phyloP scores from a whole-genome alignment of 92 coral and sea anemone genomes.

The Porites rus region DNA sequence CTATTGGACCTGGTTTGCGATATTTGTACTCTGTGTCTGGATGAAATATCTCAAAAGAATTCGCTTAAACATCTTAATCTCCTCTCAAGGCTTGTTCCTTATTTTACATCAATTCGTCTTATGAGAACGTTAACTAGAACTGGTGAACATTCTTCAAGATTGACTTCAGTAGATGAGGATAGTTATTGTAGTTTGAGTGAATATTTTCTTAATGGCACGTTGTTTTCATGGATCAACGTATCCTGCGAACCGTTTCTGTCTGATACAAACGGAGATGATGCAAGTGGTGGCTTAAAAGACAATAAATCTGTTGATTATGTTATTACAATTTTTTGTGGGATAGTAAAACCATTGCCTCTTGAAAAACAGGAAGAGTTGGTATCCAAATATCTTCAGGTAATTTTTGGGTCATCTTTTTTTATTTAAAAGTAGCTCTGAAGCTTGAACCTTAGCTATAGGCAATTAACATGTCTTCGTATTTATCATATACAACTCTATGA shows the following conservation, averaged over 20 bases:
- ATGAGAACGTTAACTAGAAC: slow-evolving; percentile 50
- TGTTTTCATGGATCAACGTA: slow-evolving; percentile 59
- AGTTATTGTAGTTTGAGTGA: slow-evolving; percentile 31
- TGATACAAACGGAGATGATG: slow-evolving; percentile 7
- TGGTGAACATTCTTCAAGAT: neutral
- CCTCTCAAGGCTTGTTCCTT: slow-evolving; percentile 70
- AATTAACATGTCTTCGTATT: no score
- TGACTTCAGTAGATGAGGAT: neutral
- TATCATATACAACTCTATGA: no score
- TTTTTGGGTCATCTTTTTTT: neutral
- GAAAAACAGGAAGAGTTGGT: slow-evolving; percentile 57
- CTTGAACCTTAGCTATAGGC: no score
- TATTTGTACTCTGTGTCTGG: slow-evolving; percentile 59
- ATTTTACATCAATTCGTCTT: slow-evolving; percentile 70
- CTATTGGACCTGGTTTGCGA: slow-evolving; percentile 70
- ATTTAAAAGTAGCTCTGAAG: no score
- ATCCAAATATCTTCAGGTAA: slow-evolving; percentile 42
- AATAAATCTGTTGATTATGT: slow-evolving; percentile 44
- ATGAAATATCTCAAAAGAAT: slow-evolving; percentile 39
- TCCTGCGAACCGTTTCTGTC: neutral
- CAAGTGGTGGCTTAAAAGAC: slow-evolving; percentile 25
- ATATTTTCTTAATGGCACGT: slow-evolving; percentile 41
- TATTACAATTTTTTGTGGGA: slow-evolving; percentile 67
- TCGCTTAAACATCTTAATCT: slow-evolving; percentile 67
- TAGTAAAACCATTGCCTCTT: slow-evolving; percentile 45